These are phyloP conservation scores for Conopomorpha cramerella DNA, from an alignment of 1,140 invertebrate species.

Conservation along the genomic window DNA sequence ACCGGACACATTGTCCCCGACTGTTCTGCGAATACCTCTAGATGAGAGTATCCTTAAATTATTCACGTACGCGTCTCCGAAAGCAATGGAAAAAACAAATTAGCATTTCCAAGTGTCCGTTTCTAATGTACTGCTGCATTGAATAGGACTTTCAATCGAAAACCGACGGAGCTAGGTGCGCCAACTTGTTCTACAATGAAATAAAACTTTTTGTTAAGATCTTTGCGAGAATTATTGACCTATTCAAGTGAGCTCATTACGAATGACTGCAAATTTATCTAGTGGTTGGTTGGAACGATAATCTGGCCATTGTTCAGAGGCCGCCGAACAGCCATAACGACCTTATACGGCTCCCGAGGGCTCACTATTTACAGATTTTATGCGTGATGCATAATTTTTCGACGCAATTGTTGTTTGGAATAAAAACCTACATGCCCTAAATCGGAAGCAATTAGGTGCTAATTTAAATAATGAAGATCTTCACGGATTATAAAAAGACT, in stretches of 20 bases:
- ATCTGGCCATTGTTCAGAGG: conserved; percentile 3
- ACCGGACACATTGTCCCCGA: no score
- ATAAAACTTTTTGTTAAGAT: conserved; percentile 4
- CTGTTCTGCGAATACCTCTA: no score
- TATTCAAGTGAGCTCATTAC: conserved; percentile 5
- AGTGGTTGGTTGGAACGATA: conserved; percentile 1
- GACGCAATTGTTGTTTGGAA: no score
- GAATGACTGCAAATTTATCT: background rate
- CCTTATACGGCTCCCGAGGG: background rate
- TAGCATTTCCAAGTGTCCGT: no score
- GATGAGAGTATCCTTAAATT: no score
- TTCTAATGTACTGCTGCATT: no score
- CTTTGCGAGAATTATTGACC: conserved; percentile 5
- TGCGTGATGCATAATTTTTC: background rate
- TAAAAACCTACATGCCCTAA: no score
- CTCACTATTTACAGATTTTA: background rate
- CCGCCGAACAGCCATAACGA: background rate
- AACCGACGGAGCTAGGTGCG: background rate
- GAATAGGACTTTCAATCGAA: conserved; percentile 6
- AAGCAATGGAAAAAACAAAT: no score
- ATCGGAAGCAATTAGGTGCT: no score
- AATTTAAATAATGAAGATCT: background rate
- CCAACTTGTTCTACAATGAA: conserved; percentile 2
- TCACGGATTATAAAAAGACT: no score
- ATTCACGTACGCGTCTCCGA: no score